These are phyloP conservation scores for Struthio camelus DNA, from an alignment of 2,113 vertebrate genomes.

Conservation along the genomic window DNA sequence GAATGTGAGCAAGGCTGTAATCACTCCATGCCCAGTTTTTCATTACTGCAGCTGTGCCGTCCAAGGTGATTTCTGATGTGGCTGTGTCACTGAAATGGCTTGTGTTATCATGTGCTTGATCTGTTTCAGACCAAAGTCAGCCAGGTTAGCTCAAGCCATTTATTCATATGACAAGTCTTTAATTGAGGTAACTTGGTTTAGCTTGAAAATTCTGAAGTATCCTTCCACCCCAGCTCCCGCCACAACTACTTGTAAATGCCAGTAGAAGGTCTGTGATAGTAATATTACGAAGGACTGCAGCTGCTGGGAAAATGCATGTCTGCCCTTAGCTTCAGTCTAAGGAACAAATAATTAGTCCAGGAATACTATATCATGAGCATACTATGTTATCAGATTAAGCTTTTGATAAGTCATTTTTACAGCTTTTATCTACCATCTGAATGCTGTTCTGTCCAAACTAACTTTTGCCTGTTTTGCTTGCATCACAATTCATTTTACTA, in stretches of 20 bases:
- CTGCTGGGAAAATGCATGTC: fast-evolving
- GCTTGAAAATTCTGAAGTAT: too few species aligned
- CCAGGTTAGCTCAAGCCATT: neutral
- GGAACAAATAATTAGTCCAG: neutral
- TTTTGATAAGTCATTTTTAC: neutral
- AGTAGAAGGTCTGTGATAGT: neutral
- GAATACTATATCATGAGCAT: neutral
- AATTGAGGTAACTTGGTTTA: too few species aligned
- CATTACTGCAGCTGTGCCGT: neutral
- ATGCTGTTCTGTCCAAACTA: neutral
- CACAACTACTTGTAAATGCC: neutral
- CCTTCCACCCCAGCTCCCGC: neutral
- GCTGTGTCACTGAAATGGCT: neutral
- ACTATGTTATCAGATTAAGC: neutral
- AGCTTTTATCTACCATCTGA: neutral
- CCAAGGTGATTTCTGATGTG: neutral
- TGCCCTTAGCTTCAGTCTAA: neutral
- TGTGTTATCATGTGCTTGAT: neutral
- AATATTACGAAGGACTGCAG: fast-evolving
- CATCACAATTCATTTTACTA: neutral
- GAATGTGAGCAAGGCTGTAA: neutral
- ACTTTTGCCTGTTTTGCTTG: neutral
- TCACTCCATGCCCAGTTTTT: neutral
- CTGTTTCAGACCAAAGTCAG: neutral
- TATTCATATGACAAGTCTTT: too few species aligned